Evolutionary conservation across 2,888 invertebrate species (phyloP).

Genomic region (Laspeyria flexula): DNA sequence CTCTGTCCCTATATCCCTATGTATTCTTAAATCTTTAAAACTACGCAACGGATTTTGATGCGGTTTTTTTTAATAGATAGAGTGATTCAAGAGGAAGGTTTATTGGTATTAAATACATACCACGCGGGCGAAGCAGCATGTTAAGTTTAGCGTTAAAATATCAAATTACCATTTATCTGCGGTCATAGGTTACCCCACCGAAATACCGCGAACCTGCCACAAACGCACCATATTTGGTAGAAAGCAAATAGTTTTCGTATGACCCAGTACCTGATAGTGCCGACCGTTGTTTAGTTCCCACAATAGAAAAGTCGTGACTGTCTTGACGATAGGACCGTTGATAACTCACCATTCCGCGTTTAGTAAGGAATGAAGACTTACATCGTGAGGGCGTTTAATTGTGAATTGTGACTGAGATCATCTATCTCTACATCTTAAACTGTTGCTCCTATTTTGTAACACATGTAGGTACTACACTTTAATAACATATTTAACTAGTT

Average conservation of each 20-base stretch:
- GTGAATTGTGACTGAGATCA: constrained; percentile 66
- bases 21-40: too few species aligned
- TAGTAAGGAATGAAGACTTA: constrained; percentile 55
- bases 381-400: constrained; percentile 71
- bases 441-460: constrained; percentile 29
- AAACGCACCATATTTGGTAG: constrained; percentile 22
- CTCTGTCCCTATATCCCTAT: too few species aligned
- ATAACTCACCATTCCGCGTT: constrained; percentile 66
- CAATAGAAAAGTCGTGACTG: constrained; percentile 77
- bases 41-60: too few species aligned
- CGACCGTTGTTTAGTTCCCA: constrained; percentile 67
- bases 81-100: too few species aligned
- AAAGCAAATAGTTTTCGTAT: constrained; percentile 31
- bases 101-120: too few species aligned
- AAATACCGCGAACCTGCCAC: constrained; percentile 13
- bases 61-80: too few species aligned
- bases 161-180: neutral
- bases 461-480: neutral
- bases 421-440: constrained; percentile 53
- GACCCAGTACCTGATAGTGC: constrained; percentile 47
- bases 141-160: too few species aligned
- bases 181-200: too few species aligned
- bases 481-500: neutral
- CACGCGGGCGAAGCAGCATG: too few species aligned
- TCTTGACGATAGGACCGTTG: constrained; percentile 67